Evolutionary conservation across 2,113 vertebrate species (phyloP), one percentile per base, ranked within the genome.

Genomic region (Pygoscelis antarcticus): DNA sequence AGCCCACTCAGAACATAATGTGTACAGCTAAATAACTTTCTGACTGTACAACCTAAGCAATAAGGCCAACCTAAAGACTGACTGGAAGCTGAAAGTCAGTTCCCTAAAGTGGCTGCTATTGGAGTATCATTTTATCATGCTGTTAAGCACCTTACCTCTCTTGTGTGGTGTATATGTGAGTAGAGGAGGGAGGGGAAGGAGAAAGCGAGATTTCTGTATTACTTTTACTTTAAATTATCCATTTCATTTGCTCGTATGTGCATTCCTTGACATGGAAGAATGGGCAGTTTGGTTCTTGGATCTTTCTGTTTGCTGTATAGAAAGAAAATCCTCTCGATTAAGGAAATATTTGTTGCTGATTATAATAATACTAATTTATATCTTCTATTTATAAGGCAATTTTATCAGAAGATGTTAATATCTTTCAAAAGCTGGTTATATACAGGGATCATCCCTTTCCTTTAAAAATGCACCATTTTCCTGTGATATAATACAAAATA

Each of bases 1-100:
- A 82, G 83, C 95, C 96, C 93, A 97, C 97, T 97, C 96, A n/a
- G 87, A 96, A 95, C 83, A 94, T 97, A 97, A 97, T 94, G 82
- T 88, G 93, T 95, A 97, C 94, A 90, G 91, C 97, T 97, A 97
- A 98, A 97, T 98, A 97, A 97, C 95, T 97, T 98, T 97, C 95
- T 95, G 93, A 97, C 91, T 96, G 77, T 95, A 95, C 93, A 98
- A 83, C 93, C 22, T 83, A 94, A 97, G 90, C 91, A 96, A 95
- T 98, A 95, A 93, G 94, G 78, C 87, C 95, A 95, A 30, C 91
- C 71, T 95, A 92, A 95, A 97, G 95, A 97, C 16, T 83, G 87
- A 75, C 23, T 30, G 94, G 90, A 87, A 96, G 89, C 19, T 76
- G 78, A 94, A 92, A 96, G 68, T 84, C 84, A 62, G 71, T 91